Base-by-base conservation (phyloP, 2,797 vertebrate genomes). In the Dermochelys coriacea region DNA sequence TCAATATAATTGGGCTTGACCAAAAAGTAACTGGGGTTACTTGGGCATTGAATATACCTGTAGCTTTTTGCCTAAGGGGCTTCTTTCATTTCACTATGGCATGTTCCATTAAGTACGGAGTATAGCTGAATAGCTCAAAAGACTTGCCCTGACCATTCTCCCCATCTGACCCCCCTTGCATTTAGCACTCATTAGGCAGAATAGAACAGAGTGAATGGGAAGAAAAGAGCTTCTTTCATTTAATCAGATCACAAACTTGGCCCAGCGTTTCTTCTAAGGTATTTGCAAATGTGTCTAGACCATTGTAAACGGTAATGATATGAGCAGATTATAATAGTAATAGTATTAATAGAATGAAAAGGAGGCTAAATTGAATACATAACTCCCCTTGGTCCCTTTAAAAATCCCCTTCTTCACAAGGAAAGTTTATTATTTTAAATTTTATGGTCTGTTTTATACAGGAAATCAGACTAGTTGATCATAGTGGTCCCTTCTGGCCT, bases 1-100 rank as follows among this genome's bases (percentile, higher is more conserved):
- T 95, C 94, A 96, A 50, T 89, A 86, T 97, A 97, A 97, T 77
- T 97, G 68, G 41, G 71, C 90, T 94, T 92, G 94, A 96, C 94
- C 84, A 81, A 92, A 81, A 93, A 87, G 89, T 92, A 94, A 93
- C 88, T 94, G 47, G 47, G 0, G 84, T 80, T 94, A 71, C 84
- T 94, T 93, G 82, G 45, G 49, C 50, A 85, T 87, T 68, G 89
- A 80, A 89, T 49, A 10, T 84, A 92, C 89, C 68, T 21, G 1
- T 9, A 80, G 75, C 23, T 95, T 97, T 92, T 34, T 7, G 91
- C 75, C 1, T 2, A 93, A 88, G 84, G 51, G 90, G 50, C 47
- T 88, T 86, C 71, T 81, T 86, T 59, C 57, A 64, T 61, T 84
- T 95, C 31, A 3, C 50, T 3, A 3, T 51, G 85, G 55, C 92